Evolutionary conservation across 2,113 vertebrate genomes (phyloP).

Genomic region (Lucifuga dentata): DNA sequence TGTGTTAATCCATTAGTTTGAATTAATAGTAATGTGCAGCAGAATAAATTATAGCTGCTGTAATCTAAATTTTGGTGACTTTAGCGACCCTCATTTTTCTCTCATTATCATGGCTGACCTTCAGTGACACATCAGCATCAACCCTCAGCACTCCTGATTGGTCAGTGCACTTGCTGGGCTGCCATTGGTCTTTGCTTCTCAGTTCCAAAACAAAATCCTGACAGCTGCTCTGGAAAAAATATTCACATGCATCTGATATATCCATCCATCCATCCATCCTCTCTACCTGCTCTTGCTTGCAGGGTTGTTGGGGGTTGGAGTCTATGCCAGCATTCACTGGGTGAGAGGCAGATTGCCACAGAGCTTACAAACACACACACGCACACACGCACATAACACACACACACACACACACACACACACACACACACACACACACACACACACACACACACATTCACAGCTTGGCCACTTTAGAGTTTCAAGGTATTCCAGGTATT

Average conservation of each 20-base stretch:
- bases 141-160: neutral
- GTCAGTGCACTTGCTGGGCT: slow-evolving; percentile 1
- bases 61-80: slow-evolving; percentile 15
- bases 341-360: too few relatives aligned
- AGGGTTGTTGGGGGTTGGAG: too few relatives aligned
- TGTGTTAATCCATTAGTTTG: slow-evolving; percentile 5
- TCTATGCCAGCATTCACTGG: too few relatives aligned
- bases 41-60: slow-evolving; percentile 12
- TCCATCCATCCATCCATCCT: too few relatives aligned
- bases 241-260: neutral
- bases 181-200: neutral
- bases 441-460: too few relatives aligned
- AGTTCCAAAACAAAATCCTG: slow-evolving; percentile 9
- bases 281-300: too few relatives aligned
- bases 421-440: too few relatives aligned
- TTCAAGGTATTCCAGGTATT: too few relatives aligned
- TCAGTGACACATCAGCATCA: slow-evolving; percentile 3
- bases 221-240: neutral
- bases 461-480: too few relatives aligned
- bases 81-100: slow-evolving; percentile 12
- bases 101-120: neutral
- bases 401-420: too few relatives aligned
- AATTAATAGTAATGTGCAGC: neutral
- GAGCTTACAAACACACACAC: too few relatives aligned
- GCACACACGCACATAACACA: too few relatives aligned